These are phyloP conservation scores for Epinephelus lanceolatus DNA, from an alignment of 2,113 vertebrate genomes.

Conservation along the genomic window DNA sequence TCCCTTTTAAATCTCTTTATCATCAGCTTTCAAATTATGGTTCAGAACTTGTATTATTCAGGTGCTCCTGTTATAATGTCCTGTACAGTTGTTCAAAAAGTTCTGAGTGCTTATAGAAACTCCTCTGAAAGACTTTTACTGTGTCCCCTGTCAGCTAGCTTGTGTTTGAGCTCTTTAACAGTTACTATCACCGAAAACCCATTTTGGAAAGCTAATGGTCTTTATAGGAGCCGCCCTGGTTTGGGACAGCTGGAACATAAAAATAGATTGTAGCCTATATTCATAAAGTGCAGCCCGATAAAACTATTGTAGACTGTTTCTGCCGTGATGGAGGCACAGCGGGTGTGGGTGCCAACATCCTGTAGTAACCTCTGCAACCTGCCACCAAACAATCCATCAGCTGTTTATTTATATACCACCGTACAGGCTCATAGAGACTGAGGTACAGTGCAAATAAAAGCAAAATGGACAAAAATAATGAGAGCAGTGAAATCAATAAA, in stretches of 20 bases:
- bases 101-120: constrained; percentile 1
- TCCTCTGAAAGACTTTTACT: neutral
- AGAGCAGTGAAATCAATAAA: neutral
- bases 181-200: constrained; percentile 13
- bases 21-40: neutral
- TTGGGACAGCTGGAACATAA: constrained; percentile 47
- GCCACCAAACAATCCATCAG: constrained; percentile 2
- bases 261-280: constrained; percentile 37
- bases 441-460: neutral
- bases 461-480: neutral
- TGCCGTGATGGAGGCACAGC: neutral
- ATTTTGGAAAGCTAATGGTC: constrained; percentile 30
- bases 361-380: constrained; percentile 17
- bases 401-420: neutral
- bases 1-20: no score
- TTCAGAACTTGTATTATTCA: neutral
- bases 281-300: constrained; percentile 37
- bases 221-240: constrained; percentile 29
- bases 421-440: neutral
- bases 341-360: neutral
- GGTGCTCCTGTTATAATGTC: neutral
- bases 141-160: constrained; percentile 5
- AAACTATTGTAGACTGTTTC: constrained; percentile 8
- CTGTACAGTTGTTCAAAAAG: constrained; percentile 3
- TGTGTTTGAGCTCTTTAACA: constrained; percentile 5